A percentile compares a stretch with the other conserved stretches of the same genome.
Conservation (phyloP, 2,797 vertebrate genomes). For the Phylloscopus collybita region DNA sequence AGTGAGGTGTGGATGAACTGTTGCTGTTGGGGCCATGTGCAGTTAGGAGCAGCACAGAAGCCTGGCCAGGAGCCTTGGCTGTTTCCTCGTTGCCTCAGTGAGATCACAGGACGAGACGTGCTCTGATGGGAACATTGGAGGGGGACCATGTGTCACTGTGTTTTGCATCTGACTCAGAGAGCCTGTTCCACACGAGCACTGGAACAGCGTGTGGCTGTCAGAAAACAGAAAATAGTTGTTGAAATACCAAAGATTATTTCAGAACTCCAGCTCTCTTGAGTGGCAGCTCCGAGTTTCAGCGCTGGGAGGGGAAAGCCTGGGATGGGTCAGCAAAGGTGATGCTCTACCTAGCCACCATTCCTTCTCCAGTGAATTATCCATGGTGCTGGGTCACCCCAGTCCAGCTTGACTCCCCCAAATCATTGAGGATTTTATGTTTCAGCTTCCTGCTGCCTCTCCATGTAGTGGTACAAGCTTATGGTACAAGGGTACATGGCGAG, state of each 20-base stretch:
- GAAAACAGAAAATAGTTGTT: constrained; percentile 45
- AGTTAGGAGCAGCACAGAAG: background rate
- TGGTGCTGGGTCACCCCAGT: background rate
- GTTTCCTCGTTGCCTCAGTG: background rate
- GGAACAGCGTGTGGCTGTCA: constrained; percentile 49
- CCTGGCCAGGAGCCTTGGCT: background rate
- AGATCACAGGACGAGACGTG: constrained; percentile 12
- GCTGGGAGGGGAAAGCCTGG: background rate
- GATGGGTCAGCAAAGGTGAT: background rate
- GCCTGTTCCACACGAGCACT: background rate
- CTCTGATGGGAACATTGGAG: constrained; percentile 42
- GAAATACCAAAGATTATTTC: constrained; percentile 60
- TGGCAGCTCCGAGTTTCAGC: background rate
- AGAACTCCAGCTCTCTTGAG: background rate
- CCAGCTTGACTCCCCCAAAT: background rate
- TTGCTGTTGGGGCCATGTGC: background rate
- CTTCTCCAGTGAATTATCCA: background rate
- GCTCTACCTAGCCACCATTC: background rate
- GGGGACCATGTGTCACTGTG: constrained; percentile 16
- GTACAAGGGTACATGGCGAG: background rate
- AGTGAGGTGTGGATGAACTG: background rate
- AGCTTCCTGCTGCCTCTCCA: background rate
- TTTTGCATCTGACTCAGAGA: constrained; percentile 55
- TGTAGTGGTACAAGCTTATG: background rate
- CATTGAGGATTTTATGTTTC: background rate